Percentiles rank a stretch among this genome's conserved stretches.
These are phyloP conservation scores for Periophthalmodon schlosseri DNA, from an alignment of 2,113 vertebrate genomes.

Conservation along the genomic window DNA sequence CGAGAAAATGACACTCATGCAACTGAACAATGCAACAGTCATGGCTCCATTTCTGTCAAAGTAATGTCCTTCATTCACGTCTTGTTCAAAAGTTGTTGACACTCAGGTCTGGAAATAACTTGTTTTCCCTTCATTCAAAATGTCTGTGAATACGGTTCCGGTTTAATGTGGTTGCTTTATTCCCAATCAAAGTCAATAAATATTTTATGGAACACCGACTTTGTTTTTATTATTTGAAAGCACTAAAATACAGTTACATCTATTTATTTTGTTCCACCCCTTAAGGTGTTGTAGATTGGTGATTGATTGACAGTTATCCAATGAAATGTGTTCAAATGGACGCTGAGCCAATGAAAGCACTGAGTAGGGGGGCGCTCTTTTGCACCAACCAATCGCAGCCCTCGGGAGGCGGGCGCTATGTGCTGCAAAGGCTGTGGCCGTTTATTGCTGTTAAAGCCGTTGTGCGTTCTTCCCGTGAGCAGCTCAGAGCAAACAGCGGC, in stretches of 20 bases:
- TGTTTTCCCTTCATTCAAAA: slow-evolving; percentile 59
- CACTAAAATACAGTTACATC: too few relatives aligned
- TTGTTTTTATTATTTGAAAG: neutral
- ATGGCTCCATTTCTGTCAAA: slow-evolving; percentile 41
- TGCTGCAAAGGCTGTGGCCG: slow-evolving; percentile 12
- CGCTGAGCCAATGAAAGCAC: neutral
- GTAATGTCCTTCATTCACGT: slow-evolving; percentile 58
- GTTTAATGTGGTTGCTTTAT: slow-evolving; percentile 77
- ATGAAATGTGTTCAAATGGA: neutral
- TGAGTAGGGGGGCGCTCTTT: neutral
- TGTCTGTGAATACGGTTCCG: slow-evolving; percentile 74
- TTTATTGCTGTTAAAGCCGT: slow-evolving; percentile 2
- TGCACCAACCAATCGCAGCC: slow-evolving; percentile 48
- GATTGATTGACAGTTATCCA: neutral
- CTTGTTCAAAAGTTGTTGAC: slow-evolving; percentile 68
- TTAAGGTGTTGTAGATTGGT: neutral
- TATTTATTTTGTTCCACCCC: too few relatives aligned
- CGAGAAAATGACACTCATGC: slow-evolving; percentile 59
- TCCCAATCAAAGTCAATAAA: slow-evolving; percentile 77
- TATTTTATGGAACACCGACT: slow-evolving; percentile 68
- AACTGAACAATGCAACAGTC: slow-evolving; percentile 72
- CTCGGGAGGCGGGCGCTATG: slow-evolving; percentile 25
- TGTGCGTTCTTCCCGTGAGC: slow-evolving; percentile 5
- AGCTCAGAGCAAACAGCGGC: accelerated
- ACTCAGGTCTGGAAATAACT: slow-evolving; percentile 79